Conservation (phyloP, 2,113 vertebrate genomes). For the Origma solitaria region DNA sequence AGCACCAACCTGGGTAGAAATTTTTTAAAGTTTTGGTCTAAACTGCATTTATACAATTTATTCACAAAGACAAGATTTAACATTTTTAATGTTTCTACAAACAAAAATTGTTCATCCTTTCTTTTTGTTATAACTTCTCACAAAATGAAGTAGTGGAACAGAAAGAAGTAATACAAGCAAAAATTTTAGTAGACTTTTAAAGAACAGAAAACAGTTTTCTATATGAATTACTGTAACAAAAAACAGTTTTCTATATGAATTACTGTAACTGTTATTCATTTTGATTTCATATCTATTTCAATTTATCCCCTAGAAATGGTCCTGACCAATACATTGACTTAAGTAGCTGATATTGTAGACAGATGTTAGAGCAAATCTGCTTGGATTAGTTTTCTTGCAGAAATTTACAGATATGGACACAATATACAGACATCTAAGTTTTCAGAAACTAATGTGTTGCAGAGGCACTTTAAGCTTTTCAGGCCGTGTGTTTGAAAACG, state of each 20-base stretch:
- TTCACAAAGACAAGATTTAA: background rate
- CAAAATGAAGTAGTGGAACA: background rate
- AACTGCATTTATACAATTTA: background rate
- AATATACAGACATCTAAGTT: constrained; percentile 16
- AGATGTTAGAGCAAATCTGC: constrained; percentile 48
- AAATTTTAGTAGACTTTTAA: background rate
- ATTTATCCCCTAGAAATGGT: background rate
- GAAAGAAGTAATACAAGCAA: background rate
- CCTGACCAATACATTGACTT: background rate
- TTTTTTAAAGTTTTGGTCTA: background rate
- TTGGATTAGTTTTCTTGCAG: background rate
- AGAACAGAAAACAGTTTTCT: background rate
- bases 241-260: background rate
- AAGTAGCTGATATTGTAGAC: constrained; percentile 44
- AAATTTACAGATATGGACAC: background rate
- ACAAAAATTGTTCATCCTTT: background rate
- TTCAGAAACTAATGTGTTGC: constrained; percentile 51
- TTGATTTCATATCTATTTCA: background rate
- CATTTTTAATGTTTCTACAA: background rate
- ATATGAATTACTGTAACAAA: background rate
- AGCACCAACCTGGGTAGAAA: background rate
- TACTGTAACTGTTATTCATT: background rate
- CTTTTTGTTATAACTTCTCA: background rate
- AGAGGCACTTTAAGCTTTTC: constrained; percentile 38
- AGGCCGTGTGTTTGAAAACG: background rate